Evolutionary conservation across 2,888 invertebrate species (phyloP).

Genomic region (Drosophila peninsularis): DNA sequence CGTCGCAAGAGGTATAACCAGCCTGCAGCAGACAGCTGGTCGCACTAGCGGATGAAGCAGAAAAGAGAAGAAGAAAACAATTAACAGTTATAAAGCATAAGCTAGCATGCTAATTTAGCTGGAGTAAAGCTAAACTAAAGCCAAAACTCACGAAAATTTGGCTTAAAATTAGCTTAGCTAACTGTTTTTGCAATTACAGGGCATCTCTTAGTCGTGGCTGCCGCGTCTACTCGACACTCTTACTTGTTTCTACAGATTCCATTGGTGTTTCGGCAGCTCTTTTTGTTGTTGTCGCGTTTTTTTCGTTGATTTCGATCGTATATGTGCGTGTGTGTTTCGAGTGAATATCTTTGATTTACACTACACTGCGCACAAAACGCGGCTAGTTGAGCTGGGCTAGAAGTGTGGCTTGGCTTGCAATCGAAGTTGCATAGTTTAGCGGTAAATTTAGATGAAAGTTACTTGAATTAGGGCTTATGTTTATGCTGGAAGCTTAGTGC

Average conservation of each 20-base stretch:
- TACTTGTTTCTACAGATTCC: constrained; percentile 60
- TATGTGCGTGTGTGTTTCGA: constrained; percentile 39
- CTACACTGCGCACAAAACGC: constrained; percentile 68
- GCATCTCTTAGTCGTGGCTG: constrained; percentile 11
- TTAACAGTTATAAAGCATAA: not conserved
- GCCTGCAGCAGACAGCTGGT: not conserved
- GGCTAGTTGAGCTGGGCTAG: not conserved
- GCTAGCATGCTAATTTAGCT: not conserved
- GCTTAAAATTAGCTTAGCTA: too few relatives aligned
- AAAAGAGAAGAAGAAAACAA: not conserved
- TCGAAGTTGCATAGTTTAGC: accelerated
- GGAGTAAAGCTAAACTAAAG: not conserved
- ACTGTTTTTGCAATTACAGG: not conserved
- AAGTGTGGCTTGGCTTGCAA: constrained; percentile 37
- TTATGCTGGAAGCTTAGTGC: too few relatives aligned
- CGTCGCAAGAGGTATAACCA: constrained; percentile 4
- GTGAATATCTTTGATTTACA: constrained; percentile 55
- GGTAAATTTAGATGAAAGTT: not conserved
- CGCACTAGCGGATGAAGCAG: not conserved
- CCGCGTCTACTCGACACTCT: constrained; percentile 8
- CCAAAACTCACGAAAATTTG: not conserved
- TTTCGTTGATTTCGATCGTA: constrained; percentile 54
- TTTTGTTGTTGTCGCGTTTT: constrained; percentile 15
- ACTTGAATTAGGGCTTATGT: not conserved
- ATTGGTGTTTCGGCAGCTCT: constrained; percentile 46